Evolutionary conservation across 2,113 vertebrate species (phyloP).

Genomic region (Meleagris gallopavo): DNA sequence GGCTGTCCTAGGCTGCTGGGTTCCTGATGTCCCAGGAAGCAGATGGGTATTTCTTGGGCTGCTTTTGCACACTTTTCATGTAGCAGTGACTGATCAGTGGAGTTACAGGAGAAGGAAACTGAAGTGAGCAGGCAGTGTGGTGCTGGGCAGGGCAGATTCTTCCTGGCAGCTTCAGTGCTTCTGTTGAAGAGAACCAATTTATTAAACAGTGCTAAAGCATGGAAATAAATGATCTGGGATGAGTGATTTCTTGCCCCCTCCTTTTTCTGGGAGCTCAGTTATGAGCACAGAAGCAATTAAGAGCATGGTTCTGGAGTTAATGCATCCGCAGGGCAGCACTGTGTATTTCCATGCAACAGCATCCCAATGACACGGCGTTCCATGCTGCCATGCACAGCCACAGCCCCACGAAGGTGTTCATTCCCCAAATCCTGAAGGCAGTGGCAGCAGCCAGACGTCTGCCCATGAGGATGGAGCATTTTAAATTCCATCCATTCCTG

Average conservation of each 20-base stretch:
- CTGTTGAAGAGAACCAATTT: background rate
- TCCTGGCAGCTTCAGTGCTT: background rate
- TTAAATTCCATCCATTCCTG: background rate
- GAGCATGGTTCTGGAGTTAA: background rate
- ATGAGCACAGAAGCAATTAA: background rate
- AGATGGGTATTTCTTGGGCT: background rate
- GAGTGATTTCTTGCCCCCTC: background rate
- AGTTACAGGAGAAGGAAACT: background rate
- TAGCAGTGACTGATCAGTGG: background rate
- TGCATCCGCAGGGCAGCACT: background rate
- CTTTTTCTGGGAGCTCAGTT: background rate
- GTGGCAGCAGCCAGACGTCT: background rate
- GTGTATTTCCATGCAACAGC: background rate
- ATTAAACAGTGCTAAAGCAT: background rate
- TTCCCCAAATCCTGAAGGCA: background rate
- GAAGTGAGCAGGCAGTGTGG: no score
- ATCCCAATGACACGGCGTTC: background rate
- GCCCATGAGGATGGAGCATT: accelerated
- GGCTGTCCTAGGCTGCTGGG: background rate
- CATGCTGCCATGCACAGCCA: background rate
- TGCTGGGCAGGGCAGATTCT: background rate
- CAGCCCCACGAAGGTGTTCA: background rate
- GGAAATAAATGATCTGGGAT: background rate
- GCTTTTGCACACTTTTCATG: accelerated
- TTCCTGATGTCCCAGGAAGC: background rate